phyloP scores from a whole-genome alignment of 92 coral and sea anemone genomes.

The Blastomussa wellsi region DNA sequence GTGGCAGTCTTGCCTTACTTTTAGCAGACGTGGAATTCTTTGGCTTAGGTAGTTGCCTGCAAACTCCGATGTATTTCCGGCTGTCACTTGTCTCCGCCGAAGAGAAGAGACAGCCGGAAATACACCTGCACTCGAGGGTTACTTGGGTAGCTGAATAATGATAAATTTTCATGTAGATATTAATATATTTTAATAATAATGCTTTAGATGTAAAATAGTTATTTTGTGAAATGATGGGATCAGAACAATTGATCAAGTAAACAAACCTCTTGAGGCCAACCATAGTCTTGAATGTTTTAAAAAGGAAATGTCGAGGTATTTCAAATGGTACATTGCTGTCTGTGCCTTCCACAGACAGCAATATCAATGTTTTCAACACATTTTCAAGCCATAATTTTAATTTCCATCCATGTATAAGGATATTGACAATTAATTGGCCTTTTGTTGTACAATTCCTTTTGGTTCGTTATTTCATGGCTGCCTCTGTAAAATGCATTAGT shows the following conservation, averaged over 20 bases:
- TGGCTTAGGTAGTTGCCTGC: neutral
- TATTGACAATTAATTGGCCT: neutral
- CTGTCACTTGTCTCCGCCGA: too few species aligned
- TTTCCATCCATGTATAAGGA: neutral
- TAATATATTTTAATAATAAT: constrained; percentile 6
- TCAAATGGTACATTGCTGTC: neutral
- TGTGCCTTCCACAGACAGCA: neutral
- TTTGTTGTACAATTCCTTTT: neutral
- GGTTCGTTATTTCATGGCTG: neutral
- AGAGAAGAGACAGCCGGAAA: too few species aligned
- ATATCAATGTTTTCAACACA: neutral
- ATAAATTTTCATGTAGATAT: neutral
- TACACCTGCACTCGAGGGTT: too few species aligned
- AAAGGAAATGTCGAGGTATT: neutral
- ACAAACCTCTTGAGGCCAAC: neutral
- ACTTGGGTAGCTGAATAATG: neutral
- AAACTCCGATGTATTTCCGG: too few species aligned
- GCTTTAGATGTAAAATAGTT: neutral
- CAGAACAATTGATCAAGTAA: neutral
- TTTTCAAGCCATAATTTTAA: neutral
- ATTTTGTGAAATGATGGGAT: neutral
- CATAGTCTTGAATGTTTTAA: neutral
- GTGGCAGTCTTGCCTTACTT: neutral
- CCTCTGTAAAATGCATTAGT: too few species aligned
- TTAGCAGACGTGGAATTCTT: neutral